Evolutionary conservation across 2,113 vertebrate genomes (phyloP).

Genomic region (Colistium nudipinnis): DNA sequence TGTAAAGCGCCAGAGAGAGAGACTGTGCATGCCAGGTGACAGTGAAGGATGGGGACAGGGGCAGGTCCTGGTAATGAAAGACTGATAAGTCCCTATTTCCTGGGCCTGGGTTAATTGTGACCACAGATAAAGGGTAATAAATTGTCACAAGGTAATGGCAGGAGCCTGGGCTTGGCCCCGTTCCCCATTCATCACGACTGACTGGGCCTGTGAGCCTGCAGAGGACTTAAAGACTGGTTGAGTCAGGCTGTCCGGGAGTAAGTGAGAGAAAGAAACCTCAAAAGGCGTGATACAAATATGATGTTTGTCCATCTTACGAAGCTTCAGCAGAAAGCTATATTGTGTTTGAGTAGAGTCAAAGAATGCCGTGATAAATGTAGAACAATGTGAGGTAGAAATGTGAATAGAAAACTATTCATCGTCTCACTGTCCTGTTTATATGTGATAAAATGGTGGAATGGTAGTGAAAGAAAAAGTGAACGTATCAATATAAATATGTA

Average conservation of each 20-base stretch:
- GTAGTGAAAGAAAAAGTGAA: no score
- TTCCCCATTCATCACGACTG: constrained; percentile 78
- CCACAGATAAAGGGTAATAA: constrained; percentile 81
- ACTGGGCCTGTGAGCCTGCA: constrained; percentile 37
- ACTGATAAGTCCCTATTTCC: constrained; percentile 80
- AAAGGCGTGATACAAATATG: constrained; percentile 13
- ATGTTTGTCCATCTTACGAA: constrained; percentile 21
- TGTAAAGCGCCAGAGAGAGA: constrained; percentile 42
- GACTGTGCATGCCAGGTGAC: constrained; percentile 65
- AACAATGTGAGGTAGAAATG: background rate
- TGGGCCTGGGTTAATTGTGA: constrained; percentile 81
- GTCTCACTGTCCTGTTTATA: no score
- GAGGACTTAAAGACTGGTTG: constrained; percentile 32
- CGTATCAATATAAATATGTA: no score
- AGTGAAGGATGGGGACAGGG: constrained; percentile 76
- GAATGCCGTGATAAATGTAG: constrained; percentile 7
- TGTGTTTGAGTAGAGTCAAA: constrained; percentile 23
- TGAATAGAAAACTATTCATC: no score
- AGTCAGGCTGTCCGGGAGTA: constrained; percentile 16
- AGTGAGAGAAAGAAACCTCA: constrained; percentile 19
- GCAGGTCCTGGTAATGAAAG: constrained; percentile 78
- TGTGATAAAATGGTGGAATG: no score
- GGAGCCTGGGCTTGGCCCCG: constrained; percentile 64
- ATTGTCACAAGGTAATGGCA: constrained; percentile 78
- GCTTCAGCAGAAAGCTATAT: constrained; percentile 7